phyloP scores from a whole-genome alignment of 1,140 invertebrate genomes.

The Drosophila busckii region DNA sequence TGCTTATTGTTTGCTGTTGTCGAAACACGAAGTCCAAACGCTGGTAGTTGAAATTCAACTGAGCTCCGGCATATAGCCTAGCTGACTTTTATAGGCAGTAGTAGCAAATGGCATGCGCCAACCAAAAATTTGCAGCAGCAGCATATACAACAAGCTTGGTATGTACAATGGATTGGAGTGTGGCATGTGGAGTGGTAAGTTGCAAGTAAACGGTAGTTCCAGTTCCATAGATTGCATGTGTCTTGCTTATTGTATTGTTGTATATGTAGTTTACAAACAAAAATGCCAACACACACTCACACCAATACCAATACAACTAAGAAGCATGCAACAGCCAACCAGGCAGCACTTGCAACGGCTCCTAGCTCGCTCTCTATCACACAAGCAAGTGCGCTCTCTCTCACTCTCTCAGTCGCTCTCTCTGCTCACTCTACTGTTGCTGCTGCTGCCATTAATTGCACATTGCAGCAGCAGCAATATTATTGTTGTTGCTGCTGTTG shows the following conservation, averaged over 20 bases:
- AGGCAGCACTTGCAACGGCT: constrained; percentile 36
- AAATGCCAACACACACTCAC: constrained; percentile 64
- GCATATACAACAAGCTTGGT: no score
- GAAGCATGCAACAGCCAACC: constrained; percentile 68
- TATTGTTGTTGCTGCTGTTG: constrained; percentile 33
- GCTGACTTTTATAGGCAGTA: constrained; percentile 72
- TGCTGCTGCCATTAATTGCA: constrained; percentile 54
- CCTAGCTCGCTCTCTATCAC: constrained; percentile 5
- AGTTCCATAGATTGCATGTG: no score
- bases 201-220: no score
- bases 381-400: no score
- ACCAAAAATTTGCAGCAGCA: constrained; percentile 55
- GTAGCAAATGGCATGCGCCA: constrained; percentile 71
- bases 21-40: constrained; percentile 60
- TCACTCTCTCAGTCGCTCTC: constrained; percentile 9
- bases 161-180: constrained; percentile 34
- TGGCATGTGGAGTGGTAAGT: no score
- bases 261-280: constrained; percentile 77
- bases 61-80: constrained; percentile 67
- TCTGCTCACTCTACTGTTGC: background rate
- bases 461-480: constrained; percentile 34
- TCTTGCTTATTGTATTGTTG: constrained; percentile 76
- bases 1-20: constrained; percentile 11
- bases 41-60: constrained; percentile 69
- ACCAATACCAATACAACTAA: constrained; percentile 44